Base-by-base conservation (phyloP, 2,113 vertebrate genomes). In the Rutilus rutilus region DNA sequence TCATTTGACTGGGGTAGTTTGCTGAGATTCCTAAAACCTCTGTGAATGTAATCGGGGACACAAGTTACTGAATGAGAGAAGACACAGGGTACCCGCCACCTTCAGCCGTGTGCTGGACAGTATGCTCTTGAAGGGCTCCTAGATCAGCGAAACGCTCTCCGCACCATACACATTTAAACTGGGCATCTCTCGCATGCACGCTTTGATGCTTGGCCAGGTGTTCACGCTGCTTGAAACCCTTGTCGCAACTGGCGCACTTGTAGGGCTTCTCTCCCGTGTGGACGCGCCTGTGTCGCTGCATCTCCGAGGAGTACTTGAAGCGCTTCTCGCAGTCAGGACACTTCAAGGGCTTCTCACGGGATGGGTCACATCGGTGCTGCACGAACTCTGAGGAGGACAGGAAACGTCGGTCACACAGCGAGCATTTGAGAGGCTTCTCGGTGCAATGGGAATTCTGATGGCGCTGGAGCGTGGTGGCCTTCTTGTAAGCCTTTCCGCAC, bases 121-220 rank as follows among this genome's bases (percentile, higher is more conserved):
- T 99, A 94, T 99, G 98, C 90, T 99, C 98, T 95, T 99, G 98
- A 89, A 99, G 93, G 59, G 97, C 93, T 5, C 95, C 96, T 92
- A 99, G 92, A 92, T 99, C 98, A 88, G 97, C 96, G 86, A 98
- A 99, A 11, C 98, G 95, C 50, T 99, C 98, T 0, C 98, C 97
- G 0, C 98, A 99, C 98, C 98, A 99, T 75, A 98, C 96, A 23
- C 98, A 99, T 92, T 99, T 99, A 93, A 98, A 99, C 94, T 98
- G 98, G 90, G 97, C 97, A 92, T 99, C 98, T 0, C 98, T 94
- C 45, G 97, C 97, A 2, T 99, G 98, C 19, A 98, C 98, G 0
- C 96, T 96, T 89, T 97, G 96, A 94, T 99, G 98, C 91, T 99
- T 99, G 92, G 95, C 96, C 89, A 99, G 94, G 91, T 99, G 98